These are phyloP conservation scores for Andrena flavipes DNA, from an alignment of 2,888 invertebrate species.

Conservation along the genomic window DNA sequence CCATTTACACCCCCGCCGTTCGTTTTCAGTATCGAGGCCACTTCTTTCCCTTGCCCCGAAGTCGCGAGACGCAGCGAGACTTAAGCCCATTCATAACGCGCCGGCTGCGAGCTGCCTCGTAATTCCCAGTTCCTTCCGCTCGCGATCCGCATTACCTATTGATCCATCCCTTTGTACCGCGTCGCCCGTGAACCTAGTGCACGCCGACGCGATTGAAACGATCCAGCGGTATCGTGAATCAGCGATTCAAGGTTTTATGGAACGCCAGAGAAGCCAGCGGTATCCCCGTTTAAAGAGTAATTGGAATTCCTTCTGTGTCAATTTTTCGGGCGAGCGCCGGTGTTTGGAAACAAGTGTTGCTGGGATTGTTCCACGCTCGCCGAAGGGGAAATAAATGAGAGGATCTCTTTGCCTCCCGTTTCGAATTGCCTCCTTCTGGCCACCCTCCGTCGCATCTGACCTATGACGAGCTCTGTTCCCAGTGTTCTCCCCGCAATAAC, in stretches of 20 bases:
- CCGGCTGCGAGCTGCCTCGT: conserved; percentile 46
- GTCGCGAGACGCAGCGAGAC: background rate
- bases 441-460: background rate
- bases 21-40: background rate
- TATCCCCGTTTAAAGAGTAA: conserved; percentile 16
- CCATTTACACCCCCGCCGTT: background rate
- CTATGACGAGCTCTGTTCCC: too few species aligned
- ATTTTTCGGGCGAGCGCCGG: conserved; percentile 22
- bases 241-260: conserved; percentile 30
- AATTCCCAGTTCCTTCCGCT: conserved; percentile 30
- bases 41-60: conserved; percentile 14
- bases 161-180: conserved; percentile 31
- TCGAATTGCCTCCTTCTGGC: background rate
- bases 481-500: too few species aligned
- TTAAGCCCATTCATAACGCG: conserved; percentile 58
- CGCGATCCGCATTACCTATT: conserved; percentile 28
- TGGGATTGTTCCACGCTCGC: background rate
- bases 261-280: background rate
- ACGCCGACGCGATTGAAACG: conserved; percentile 24
- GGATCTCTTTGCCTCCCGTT: background rate
- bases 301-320: conserved; percentile 36
- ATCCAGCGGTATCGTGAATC: conserved; percentile 34
- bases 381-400: background rate
- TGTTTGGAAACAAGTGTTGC: background rate
- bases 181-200: conserved; percentile 21